Evolutionary conservation across 2,113 vertebrate genomes (phyloP).

Genomic region (Eptesicus fuscus): DNA sequence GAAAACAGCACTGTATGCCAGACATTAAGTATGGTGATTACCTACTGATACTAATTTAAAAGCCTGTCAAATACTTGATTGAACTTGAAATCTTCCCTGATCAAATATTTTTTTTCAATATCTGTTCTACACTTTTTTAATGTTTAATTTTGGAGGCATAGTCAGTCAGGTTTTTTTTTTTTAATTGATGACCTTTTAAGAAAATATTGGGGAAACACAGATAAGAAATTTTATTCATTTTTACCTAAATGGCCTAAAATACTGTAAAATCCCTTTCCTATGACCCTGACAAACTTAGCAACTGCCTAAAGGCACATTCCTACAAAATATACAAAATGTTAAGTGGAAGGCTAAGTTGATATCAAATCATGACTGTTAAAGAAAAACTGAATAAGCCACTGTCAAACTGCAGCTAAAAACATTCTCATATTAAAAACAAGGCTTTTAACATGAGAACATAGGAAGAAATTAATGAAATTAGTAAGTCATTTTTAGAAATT

Average conservation of each 20-base stretch:
- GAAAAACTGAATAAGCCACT: slow-evolving; percentile 36
- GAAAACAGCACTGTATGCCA: neutral
- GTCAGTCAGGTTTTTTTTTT: slow-evolving; percentile 20
- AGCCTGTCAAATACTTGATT: slow-evolving; percentile 2
- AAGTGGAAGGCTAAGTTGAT: slow-evolving; percentile 34
- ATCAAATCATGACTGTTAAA: neutral
- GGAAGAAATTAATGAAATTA: slow-evolving; percentile 9
- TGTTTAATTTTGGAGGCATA: slow-evolving; percentile 29
- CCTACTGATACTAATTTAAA: neutral
- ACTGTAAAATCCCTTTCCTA: slow-evolving; percentile 44
- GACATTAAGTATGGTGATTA: neutral
- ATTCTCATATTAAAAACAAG: neutral
- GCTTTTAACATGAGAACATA: slow-evolving; percentile 43
- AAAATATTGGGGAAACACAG: slow-evolving; percentile 43
- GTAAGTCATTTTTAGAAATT: slow-evolving; percentile 41
- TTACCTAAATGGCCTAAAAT: neutral
- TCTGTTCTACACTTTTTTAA: neutral
- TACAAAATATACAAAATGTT: slow-evolving; percentile 60
- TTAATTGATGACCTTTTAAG: neutral
- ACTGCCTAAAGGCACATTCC: slow-evolving; percentile 48
- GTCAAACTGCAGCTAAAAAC: neutral
- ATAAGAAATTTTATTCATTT: slow-evolving; percentile 4
- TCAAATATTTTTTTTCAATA: slow-evolving; percentile 21
- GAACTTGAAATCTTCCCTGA: neutral
- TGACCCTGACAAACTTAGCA: slow-evolving; percentile 35